These are phyloP conservation scores for Sigmodon hispidus DNA, from an alignment of 2,113 vertebrate genomes.

Conservation along the genomic window DNA sequence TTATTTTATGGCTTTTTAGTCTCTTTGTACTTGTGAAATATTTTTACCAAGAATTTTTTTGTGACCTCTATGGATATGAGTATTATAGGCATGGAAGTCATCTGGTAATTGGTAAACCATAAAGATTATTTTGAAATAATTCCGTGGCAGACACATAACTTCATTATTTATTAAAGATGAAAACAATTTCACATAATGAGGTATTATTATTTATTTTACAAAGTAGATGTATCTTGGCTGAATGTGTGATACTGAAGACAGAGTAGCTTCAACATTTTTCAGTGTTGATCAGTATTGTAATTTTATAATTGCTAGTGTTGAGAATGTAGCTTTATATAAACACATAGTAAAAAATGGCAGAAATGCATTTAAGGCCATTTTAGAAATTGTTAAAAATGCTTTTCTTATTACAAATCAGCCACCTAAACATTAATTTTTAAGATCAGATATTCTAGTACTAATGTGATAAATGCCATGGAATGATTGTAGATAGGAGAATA, in stretches of 20 bases:
- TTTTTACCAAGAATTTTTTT: not conserved
- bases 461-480: not conserved
- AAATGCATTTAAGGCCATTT: not conserved
- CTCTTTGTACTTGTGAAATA: no score
- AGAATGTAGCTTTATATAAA: not conserved
- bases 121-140: not conserved
- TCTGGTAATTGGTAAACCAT: not conserved
- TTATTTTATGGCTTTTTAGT: not conserved
- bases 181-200: not conserved
- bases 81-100: not conserved
- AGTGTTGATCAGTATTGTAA: not conserved
- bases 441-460: not conserved
- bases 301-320: not conserved
- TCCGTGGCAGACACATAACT: not conserved
- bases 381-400: not conserved
- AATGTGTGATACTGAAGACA: not conserved
- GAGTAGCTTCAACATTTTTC: not conserved
- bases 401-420: not conserved
- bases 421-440: not conserved
- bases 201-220: not conserved
- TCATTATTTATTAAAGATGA: not conserved
- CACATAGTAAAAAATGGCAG: not conserved
- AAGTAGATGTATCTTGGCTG: not conserved
- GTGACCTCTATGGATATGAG: not conserved
- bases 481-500: not conserved